These are phyloP conservation scores for Etheostoma cragini DNA, from an alignment of 2,113 vertebrate genomes.

Conservation along the genomic window DNA sequence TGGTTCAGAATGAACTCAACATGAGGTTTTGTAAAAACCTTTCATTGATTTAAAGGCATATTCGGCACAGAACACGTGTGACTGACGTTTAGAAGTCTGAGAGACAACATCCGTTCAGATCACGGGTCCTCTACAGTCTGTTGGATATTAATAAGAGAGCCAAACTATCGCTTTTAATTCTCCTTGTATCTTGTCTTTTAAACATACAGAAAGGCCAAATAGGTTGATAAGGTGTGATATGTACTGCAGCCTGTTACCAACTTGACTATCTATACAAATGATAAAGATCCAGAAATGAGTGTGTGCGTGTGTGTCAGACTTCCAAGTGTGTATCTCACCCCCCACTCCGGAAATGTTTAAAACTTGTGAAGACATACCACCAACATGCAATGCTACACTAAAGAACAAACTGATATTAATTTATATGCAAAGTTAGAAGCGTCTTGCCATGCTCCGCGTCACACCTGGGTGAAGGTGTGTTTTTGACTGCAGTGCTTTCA, in stretches of 20 bases:
- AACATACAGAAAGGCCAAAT: background rate
- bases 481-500: conserved; percentile 42
- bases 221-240: background rate
- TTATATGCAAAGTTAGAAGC: conserved; percentile 62
- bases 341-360: background rate
- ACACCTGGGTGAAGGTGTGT: conserved; percentile 43
- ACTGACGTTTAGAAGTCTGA: too few species aligned
- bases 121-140: too few species aligned
- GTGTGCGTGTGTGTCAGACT: background rate
- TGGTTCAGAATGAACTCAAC: too few species aligned
- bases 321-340: background rate
- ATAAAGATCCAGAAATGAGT: background rate
- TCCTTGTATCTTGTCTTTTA: background rate
- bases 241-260: too few species aligned
- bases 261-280: background rate
- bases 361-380: conserved; percentile 12
- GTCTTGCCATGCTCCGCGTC: conserved; percentile 32
- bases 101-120: too few species aligned
- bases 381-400: conserved; percentile 40
- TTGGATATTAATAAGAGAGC: too few species aligned
- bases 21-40: too few species aligned
- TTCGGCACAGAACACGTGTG: too few species aligned
- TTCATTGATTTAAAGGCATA: too few species aligned
- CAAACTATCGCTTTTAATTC: too few species aligned
- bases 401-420: conserved; percentile 59